These are phyloP conservation scores for Netelia virgata DNA, from an alignment of 2,888 invertebrate genomes.

Conservation along the genomic window DNA sequence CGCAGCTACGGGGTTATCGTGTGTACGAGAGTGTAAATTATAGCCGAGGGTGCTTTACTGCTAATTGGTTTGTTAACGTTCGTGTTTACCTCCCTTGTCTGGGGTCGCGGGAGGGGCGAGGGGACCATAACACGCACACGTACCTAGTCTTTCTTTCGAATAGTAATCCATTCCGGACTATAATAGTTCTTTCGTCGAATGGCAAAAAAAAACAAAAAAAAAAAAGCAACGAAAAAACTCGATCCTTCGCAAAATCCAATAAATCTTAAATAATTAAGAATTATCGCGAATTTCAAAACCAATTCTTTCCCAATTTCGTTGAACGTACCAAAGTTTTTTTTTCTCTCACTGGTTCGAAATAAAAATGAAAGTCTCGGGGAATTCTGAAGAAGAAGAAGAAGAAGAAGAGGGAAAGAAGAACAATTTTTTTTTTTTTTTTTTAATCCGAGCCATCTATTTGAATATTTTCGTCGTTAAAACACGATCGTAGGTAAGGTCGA, in stretches of 20 bases:
- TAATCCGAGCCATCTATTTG: not conserved
- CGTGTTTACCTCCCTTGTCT: conserved; percentile 72
- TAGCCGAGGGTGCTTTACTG: conserved; percentile 79
- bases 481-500: not conserved
- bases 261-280: not conserved
- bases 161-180: not conserved
- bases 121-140: conserved; percentile 54
- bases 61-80: conserved; percentile 83
- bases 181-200: not conserved
- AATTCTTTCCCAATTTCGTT: no score
- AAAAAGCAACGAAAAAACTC: not conserved
- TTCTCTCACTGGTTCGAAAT: no score
- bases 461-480: not conserved
- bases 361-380: no score
- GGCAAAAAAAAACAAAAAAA: not conserved
- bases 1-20: conserved; percentile 62
- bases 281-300: not conserved
- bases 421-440: no score
- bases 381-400: not conserved
- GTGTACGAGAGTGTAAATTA: conserved; percentile 76
- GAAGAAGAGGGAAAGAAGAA: not conserved
- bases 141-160: conserved; percentile 25
- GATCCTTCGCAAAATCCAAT: not conserved
- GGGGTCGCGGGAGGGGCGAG: conserved; percentile 56
- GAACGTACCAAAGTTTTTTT: no score